These are phyloP conservation scores for Metaphire vulgaris DNA, from an alignment of 1,140 invertebrate species.

Conservation along the genomic window DNA sequence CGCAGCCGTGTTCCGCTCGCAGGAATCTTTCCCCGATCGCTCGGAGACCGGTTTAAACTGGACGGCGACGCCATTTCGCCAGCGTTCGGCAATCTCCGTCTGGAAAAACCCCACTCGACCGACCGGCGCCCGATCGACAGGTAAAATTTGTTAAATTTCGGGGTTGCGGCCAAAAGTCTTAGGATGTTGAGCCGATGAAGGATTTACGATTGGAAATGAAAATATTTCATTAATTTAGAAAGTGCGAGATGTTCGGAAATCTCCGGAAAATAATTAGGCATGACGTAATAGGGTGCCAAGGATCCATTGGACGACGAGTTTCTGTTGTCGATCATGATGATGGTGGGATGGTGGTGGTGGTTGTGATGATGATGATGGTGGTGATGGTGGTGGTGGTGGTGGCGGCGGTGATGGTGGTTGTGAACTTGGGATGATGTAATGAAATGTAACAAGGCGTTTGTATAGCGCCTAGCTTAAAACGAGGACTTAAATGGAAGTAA, in stretches of 20 bases:
- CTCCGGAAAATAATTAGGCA: slow-evolving; percentile 50
- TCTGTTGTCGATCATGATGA: slow-evolving; percentile 30
- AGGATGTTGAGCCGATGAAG: not conserved
- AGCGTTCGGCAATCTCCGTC: slow-evolving; percentile 31
- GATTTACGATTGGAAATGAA: not conserved
- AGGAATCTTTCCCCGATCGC: not conserved
- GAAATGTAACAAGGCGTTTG: not conserved
- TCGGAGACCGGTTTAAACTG: slow-evolving; percentile 50
- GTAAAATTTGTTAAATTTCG: not conserved
- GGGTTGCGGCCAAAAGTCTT: not conserved
- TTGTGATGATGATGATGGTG: too few relatives aligned
- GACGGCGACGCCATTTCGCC: slow-evolving; percentile 46
- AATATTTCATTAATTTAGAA: not conserved
- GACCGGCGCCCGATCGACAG: not conserved
- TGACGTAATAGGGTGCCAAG: slow-evolving; percentile 57
- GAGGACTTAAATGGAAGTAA: not conserved
- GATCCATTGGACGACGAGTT: slow-evolving; percentile 38
- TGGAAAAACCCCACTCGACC: slow-evolving; percentile 27
- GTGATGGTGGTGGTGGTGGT: slow-evolving; percentile 39
- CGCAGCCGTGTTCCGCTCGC: not conserved
- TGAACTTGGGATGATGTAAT: slow-evolving; percentile 62
- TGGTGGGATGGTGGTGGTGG: too few relatives aligned
- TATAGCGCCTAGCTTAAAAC: not conserved
- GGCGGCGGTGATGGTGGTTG: slow-evolving; percentile 65
- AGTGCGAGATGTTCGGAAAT: not conserved